phyloP scores from a whole-genome alignment of 1,140 invertebrate genomes.

The Plodia interpunctella region DNA sequence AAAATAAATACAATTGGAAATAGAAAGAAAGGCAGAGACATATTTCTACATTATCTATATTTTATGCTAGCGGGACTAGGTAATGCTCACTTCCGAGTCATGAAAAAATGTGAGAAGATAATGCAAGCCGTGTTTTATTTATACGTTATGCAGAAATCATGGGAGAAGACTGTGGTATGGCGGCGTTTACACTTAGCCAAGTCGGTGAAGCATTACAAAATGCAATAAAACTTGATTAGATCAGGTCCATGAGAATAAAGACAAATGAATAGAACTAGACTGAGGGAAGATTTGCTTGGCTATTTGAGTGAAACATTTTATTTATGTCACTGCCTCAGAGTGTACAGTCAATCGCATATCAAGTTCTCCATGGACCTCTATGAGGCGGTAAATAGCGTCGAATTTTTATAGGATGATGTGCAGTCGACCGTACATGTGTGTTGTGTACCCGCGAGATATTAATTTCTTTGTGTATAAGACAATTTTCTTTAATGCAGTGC shows the following conservation, averaged over 20 bases:
- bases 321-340: too few relatives aligned
- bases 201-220: background rate
- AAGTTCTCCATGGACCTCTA: too few relatives aligned
- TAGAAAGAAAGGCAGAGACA: background rate
- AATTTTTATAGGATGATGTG: too few relatives aligned
- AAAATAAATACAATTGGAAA: too few relatives aligned
- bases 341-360: too few relatives aligned
- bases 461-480: too few relatives aligned
- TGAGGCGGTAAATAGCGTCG: too few relatives aligned
- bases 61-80: background rate
- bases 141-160: conserved; percentile 7
- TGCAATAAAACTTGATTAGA: conserved; percentile 1
- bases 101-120: conserved; percentile 1
- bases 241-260: background rate
- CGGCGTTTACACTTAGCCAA: background rate
- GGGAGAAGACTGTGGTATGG: background rate
- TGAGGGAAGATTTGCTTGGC: too few relatives aligned
- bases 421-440: too few relatives aligned
- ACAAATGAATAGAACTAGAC: background rate
- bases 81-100: conserved; percentile 3
- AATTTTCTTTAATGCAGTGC: too few relatives aligned
- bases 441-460: too few relatives aligned
- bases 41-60: background rate
- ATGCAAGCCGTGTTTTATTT: background rate
- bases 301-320: too few relatives aligned